A percentile compares a stretch with the other conserved stretches of the same genome.
Conservation (phyloP, 2,113 vertebrate species). For the Empidonax alnorum region DNA sequence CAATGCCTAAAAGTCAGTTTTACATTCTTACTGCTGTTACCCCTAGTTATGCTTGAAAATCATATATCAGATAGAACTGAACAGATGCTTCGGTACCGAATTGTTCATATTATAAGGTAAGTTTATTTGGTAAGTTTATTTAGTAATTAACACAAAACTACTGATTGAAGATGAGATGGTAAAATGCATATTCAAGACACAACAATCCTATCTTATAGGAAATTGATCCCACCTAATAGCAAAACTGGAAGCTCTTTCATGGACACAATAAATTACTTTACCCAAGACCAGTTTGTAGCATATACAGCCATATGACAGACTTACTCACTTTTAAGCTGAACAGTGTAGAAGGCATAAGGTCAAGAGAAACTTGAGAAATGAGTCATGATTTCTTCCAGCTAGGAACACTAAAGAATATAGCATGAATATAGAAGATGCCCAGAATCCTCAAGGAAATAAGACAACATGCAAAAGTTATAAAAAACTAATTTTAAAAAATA, state of each 20-base stretch:
- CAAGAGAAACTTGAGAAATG: neutral
- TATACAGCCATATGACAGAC: neutral
- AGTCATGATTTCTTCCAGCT: neutral
- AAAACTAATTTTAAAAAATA: neutral
- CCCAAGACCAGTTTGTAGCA: neutral
- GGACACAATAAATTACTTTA: neutral
- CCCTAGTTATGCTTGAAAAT: neutral
- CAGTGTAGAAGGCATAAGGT: neutral
- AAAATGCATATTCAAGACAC: neutral
- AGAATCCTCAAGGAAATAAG: neutral
- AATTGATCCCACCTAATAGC: neutral
- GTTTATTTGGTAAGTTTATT: neutral
- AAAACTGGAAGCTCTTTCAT: neutral
- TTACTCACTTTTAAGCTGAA: neutral
- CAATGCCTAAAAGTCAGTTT: neutral
- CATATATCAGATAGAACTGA: neutral
- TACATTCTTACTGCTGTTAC: neutral
- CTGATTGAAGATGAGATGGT: neutral
- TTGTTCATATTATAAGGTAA: neutral
- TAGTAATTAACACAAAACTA: neutral
- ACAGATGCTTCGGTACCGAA: neutral
- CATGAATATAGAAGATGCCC: neutral
- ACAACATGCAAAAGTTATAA: neutral
- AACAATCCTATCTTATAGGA: neutral
- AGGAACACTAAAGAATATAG: neutral